Evolutionary conservation across 2,888 invertebrate species (phyloP).

Genomic region (Dicyrtomina minuta): DNA sequence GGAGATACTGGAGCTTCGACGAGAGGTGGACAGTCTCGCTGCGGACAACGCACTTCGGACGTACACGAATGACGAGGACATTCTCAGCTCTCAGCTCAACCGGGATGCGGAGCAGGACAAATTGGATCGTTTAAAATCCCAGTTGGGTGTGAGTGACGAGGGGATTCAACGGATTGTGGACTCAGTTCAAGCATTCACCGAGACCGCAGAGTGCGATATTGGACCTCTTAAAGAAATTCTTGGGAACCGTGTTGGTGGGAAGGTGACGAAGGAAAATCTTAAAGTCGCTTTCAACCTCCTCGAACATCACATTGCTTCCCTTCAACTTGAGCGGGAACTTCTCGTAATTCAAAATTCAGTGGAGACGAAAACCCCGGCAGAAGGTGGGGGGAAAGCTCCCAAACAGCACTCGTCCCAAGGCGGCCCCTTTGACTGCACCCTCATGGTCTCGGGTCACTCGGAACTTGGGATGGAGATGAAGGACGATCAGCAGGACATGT

Average conservation of each 20-base stretch:
- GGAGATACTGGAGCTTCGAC: conserved; percentile 17
- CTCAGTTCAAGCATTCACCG: conserved; percentile 16
- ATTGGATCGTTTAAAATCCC: conserved; percentile 4
- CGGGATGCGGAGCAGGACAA: conserved; percentile 14
- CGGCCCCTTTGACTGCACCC: conserved; percentile 25
- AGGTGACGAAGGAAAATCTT: conserved; percentile 6
- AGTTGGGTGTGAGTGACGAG: conserved; percentile 19
- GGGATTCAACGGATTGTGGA: conserved; percentile 10
- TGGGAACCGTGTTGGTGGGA: conserved; percentile 10
- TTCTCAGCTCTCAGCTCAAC: conserved; percentile 2
- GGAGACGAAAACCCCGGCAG: background rate
- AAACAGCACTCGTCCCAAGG: conserved; percentile 13
- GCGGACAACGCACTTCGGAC: too few species aligned
- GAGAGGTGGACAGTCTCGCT: conserved; percentile 7
- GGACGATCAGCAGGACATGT: conserved; percentile 21
- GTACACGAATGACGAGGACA: background rate
- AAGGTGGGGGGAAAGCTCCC: conserved; percentile 23
- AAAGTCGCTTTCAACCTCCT: conserved; percentile 24
- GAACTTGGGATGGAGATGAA: conserved; percentile 33
- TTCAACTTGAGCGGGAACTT: conserved; percentile 26
- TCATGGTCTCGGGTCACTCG: conserved; percentile 15
- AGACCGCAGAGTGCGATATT: conserved; percentile 18
- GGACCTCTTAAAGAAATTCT: conserved; percentile 3
- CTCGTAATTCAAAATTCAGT: conserved; percentile 13
- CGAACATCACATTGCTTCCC: conserved; percentile 30